Base-by-base conservation (phyloP, 2,113 vertebrate species). In the Pterophyllum scalare region DNA sequence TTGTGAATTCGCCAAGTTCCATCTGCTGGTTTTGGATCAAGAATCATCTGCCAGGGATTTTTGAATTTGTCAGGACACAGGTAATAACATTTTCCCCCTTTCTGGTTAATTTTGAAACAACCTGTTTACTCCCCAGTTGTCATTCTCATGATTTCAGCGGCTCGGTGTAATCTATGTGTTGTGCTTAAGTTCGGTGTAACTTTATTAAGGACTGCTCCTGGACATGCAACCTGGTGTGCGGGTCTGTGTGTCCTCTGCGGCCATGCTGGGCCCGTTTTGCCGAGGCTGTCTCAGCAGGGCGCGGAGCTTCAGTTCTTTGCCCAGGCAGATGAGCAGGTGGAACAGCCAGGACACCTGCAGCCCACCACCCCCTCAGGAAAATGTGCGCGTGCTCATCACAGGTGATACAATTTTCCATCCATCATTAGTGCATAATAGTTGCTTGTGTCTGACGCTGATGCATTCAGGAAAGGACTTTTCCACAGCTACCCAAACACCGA, bases 351-450 rank as follows among this genome's bases (percentile, higher is more conserved):
- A 94, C 22, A 76, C 80, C 49, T 35, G 79, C 56, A 89, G 13
- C 77, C 35, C 76, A 31, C 7, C 4, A 0, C 24, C 75, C 81
- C 43, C 67, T 52, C 80, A 87, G 70, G 93, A 96, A n/a, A 90
- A 49, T 49, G 95, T 95, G 12, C 92, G 94, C 19, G 82, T 96
- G 75, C 94, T 96, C 80, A 96, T 96, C 80, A 96, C 95, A 83
- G 95, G 95, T 96, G 83, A 90, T 24, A 24, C 14, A 46, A 7
- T 20, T 35, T 52, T 75, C 33, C 31, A 22, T 33, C 31, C 8
- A 65, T 35, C n/a, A 54, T 54, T 72, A 54, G 20, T 1, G 19
- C 46, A 72, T 19, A 61, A 59, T 7, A 26, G 75, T 62, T 84
- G 31, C 46, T 40, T 75, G 3, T n/a, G 17, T 43, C 15, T 83